Evolutionary conservation across 1,140 invertebrate genomes (phyloP).

Genomic region (Anoplophora glabripennis): DNA sequence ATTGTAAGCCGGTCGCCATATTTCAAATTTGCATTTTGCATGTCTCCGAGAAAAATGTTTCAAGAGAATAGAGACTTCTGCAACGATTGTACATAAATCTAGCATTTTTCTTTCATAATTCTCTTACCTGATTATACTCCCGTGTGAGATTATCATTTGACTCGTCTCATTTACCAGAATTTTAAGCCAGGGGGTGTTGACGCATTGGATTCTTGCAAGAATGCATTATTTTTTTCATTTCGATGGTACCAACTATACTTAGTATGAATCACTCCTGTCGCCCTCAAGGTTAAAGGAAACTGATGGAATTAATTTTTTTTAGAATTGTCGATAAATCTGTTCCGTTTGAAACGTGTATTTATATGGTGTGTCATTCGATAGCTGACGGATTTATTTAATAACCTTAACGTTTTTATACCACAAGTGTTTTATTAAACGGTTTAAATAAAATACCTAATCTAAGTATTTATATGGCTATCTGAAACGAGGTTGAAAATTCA

Average conservation of each 20-base stretch:
- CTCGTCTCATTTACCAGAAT: not conserved
- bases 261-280: not conserved
- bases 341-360: constrained; percentile 1
- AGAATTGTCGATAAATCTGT: constrained; percentile 1
- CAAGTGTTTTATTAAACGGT: too few relatives aligned
- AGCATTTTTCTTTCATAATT: not conserved
- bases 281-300: constrained; percentile 11
- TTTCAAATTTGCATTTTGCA: constrained; percentile 21
- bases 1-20: constrained; percentile 37
- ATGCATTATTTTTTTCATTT: not conserved
- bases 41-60: not conserved
- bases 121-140: not conserved
- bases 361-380: constrained; percentile 18
- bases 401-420: not conserved
- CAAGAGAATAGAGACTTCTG: not conserved
- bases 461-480: not conserved
- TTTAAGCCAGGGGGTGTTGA: not conserved
- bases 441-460: not conserved
- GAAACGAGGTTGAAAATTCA: not conserved
- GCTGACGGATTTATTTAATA: not conserved
- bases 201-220: not conserved
- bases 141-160: not conserved
- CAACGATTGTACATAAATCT: not conserved
- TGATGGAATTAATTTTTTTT: not conserved
- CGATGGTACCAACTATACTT: not conserved